Evolutionary conservation across 2,113 vertebrate genomes (phyloP).

Genomic region (Podiceps cristatus): DNA sequence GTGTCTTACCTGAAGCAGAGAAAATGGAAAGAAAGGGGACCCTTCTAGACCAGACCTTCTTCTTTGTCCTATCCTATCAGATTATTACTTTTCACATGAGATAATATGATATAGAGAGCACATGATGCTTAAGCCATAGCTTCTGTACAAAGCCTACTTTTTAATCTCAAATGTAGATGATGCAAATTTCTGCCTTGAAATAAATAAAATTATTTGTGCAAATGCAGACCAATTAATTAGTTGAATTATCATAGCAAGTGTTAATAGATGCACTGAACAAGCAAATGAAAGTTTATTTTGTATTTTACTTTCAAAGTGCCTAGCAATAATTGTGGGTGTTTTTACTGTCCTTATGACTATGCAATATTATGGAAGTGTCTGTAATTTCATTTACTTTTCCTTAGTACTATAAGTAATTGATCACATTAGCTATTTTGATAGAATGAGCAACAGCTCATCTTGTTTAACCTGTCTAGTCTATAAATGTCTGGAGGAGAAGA

Average conservation of each 20-base stretch:
- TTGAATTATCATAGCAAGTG: not conserved
- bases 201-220: not conserved
- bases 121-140: not conserved
- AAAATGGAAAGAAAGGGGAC: not conserved
- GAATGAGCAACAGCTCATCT: not conserved
- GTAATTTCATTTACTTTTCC: not conserved
- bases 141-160: not conserved
- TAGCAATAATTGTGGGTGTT: not conserved
- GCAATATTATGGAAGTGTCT: not conserved
- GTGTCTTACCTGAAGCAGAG: not conserved
- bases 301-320: not conserved
- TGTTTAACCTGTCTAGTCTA: not conserved
- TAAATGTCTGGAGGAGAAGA: not conserved
- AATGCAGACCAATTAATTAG: not conserved
- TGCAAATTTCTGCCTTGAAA: not conserved
- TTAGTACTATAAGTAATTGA: not conserved
- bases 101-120: not conserved
- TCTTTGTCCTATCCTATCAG: not conserved
- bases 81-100: not conserved
- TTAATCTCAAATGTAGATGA: not conserved
- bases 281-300: not conserved
- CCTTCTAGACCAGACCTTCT: not conserved
- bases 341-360: not conserved
- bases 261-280: not conserved
- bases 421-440: not conserved